These are phyloP conservation scores for Pongo pygmaeus DNA, from an alignment of 2,113 vertebrate genomes.

Conservation along the genomic window DNA sequence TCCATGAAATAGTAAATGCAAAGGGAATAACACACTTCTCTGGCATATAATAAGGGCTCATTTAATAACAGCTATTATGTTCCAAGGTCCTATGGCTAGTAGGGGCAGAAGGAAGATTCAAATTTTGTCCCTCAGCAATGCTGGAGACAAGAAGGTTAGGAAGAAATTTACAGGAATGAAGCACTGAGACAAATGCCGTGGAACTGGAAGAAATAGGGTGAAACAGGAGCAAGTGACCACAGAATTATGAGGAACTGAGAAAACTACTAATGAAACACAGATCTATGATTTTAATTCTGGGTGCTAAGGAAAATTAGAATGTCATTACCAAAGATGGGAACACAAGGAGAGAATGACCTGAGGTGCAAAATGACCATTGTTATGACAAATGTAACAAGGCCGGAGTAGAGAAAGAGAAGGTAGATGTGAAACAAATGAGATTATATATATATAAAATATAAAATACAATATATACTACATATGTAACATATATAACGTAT, in stretches of 20 bases:
- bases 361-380: not conserved
- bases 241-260: not conserved
- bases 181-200: not conserved
- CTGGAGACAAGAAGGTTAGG: not conserved
- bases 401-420: not conserved
- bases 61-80: not conserved
- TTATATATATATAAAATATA: too few relatives aligned
- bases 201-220: not conserved
- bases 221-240: not conserved
- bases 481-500: not conserved
- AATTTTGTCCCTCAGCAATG: not conserved
- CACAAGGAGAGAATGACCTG: not conserved
- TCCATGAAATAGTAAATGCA: not conserved
- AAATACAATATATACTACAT: too few relatives aligned
- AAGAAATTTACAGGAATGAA: not conserved
- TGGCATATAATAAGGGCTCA: not conserved
- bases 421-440: not conserved
- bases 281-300: not conserved
- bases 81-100: not conserved
- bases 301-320: not conserved
- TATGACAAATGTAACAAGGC: not conserved
- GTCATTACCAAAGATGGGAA: not conserved
- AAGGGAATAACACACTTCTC: not conserved
- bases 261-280: not conserved
- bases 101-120: not conserved